These are phyloP conservation scores for Drosophila imparisetae DNA, from an alignment of 2,888 invertebrate genomes.

Conservation along the genomic window DNA sequence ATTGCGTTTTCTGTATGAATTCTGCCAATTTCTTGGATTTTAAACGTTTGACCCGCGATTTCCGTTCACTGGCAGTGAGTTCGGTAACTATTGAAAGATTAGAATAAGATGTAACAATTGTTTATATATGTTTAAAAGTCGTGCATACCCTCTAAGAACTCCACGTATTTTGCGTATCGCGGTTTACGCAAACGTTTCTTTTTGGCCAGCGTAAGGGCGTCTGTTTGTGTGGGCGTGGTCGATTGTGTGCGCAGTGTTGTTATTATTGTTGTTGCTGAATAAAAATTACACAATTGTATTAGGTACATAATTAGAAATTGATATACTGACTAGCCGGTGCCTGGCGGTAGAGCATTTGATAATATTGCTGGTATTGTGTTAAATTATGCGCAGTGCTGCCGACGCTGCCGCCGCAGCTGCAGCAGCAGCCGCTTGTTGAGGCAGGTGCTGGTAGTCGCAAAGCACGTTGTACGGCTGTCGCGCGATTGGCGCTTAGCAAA, in stretches of 20 bases:
- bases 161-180: constrained; percentile 87
- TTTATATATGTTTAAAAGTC: neutral
- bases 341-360: constrained; percentile 71
- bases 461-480: constrained; percentile 69
- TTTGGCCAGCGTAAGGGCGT: constrained; percentile 59
- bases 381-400: constrained; percentile 47
- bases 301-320: neutral
- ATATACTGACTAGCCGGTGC: constrained; percentile 60
- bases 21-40: constrained; percentile 88
- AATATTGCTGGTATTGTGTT: constrained; percentile 68
- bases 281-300: constrained; percentile 1
- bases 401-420: constrained; percentile 40
- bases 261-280: constrained; percentile 15
- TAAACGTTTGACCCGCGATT: constrained; percentile 89
- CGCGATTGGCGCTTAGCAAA: constrained; percentile 71
- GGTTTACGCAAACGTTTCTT: constrained; percentile 66
- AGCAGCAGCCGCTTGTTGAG: constrained; percentile 43
- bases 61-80: constrained; percentile 87
- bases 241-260: constrained; percentile 72
- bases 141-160: constrained; percentile 88
- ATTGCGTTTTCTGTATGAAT: constrained; percentile 86
- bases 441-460: constrained; percentile 60
- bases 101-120: neutral
- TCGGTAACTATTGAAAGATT: constrained; percentile 86
- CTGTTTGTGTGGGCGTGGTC: constrained; percentile 74